Evolutionary conservation across 2,113 vertebrate species (phyloP).

Genomic region (Tachysurus fulvidraco): DNA sequence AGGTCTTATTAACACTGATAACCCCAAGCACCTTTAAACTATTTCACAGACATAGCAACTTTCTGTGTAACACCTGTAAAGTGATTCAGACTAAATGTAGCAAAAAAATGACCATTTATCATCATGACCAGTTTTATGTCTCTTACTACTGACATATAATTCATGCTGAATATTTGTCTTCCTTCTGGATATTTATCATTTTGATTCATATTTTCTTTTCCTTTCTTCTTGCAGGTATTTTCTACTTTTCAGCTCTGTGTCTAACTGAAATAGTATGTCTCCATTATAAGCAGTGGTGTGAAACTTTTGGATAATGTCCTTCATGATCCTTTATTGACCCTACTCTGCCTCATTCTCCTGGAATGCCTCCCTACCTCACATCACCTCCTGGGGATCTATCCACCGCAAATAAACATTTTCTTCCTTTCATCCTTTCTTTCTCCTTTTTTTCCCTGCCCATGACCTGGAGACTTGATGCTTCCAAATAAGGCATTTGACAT

Average conservation of each 20-base stretch:
- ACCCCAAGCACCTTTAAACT: neutral
- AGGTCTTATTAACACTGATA: neutral
- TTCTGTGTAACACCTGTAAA: conserved; percentile 8
- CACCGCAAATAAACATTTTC: conserved; percentile 58
- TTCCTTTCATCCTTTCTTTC: conserved; percentile 54
- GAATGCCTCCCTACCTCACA: conserved; percentile 57
- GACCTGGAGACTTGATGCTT: conserved; percentile 46
- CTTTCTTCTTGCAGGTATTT: neutral
- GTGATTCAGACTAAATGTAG: neutral
- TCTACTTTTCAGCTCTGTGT: conserved; percentile 12
- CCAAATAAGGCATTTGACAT: conserved; percentile 53
- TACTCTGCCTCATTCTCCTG: conserved; percentile 49
- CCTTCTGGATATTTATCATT: conserved; percentile 4
- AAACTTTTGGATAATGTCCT: conserved; percentile 50
- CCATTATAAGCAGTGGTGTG: conserved; percentile 38
- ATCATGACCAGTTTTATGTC: neutral
- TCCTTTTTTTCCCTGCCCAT: conserved; percentile 31
- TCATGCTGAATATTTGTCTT: conserved; percentile 7
- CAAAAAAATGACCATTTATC: neutral
- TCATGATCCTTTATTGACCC: conserved; percentile 55
- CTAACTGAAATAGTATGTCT: conserved; percentile 31
- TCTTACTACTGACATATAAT: neutral
- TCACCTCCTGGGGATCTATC: conserved; percentile 53
- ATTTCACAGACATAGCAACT: neutral
- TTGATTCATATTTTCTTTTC: conserved; percentile 20